A percentile compares a stretch with the other conserved stretches of the same genome.
These are phyloP conservation scores for Silurus glanis DNA, from an alignment of 2,113 vertebrate species.

Conservation along the genomic window DNA sequence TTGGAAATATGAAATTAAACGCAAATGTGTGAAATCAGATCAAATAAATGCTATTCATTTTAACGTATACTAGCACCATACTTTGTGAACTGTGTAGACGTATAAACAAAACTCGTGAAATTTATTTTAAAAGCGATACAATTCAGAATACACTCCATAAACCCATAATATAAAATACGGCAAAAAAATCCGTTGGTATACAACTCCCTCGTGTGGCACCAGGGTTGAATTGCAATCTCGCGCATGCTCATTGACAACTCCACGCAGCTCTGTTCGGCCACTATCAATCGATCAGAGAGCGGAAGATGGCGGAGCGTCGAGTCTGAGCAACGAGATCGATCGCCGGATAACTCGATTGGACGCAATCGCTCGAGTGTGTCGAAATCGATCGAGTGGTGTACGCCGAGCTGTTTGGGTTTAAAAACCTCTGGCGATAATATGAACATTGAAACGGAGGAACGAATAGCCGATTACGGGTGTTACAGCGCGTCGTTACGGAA, in stretches of 20 bases:
- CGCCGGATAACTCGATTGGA: constrained; percentile 78
- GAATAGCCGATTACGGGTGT: not conserved
- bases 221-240: not conserved
- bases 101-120: not conserved
- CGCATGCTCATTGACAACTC: constrained; percentile 42
- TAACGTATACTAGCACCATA: not conserved
- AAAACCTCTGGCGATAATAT: not conserved
- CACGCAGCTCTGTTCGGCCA: constrained; percentile 62
- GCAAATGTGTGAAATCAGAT: not conserved
- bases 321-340: constrained; percentile 69
- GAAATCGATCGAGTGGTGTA: constrained; percentile 33
- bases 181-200: constrained; percentile 1
- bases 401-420: constrained; percentile 32
- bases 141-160: not conserved
- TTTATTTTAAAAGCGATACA: not conserved
- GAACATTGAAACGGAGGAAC: not conserved
- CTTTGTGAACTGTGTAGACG: not conserved
- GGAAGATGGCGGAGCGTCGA: constrained; percentile 74
- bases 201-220: constrained; percentile 30
- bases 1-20: not conserved
- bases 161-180: not conserved
- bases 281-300: constrained; percentile 82
- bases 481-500: constrained; percentile 29
- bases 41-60: too few relatives aligned
- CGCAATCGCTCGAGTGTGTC: constrained; percentile 45